Evolutionary conservation across 2,888 invertebrate genomes (phyloP).

Genomic region (Amblyteles armatorius): DNA sequence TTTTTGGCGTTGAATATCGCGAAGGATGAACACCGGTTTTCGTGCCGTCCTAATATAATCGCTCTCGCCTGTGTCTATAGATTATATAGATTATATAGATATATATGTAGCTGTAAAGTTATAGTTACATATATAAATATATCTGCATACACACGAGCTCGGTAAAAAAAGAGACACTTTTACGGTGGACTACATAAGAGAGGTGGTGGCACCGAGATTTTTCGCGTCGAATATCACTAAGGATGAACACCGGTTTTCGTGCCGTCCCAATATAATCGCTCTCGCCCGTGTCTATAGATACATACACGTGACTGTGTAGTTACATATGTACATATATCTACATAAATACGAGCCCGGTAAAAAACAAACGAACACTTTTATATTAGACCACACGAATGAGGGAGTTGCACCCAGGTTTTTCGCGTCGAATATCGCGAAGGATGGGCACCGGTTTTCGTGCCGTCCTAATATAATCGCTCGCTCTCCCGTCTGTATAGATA

Average conservation of each 20-base stretch:
- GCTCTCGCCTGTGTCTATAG: background rate
- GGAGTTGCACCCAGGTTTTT: background rate
- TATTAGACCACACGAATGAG: background rate
- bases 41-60: too few species aligned
- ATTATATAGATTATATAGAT: too few species aligned
- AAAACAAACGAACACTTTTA: background rate
- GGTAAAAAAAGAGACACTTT: too few species aligned
- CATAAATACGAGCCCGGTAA: too few species aligned
- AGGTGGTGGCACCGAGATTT: background rate
- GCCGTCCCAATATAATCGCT: slow-evolving; percentile 1
- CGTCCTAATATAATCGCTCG: background rate
- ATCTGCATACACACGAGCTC: too few species aligned
- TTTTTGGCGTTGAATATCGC: too few species aligned
- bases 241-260: slow-evolving; percentile 13
- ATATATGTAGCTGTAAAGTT: background rate
- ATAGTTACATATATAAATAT: too few species aligned
- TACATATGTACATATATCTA: background rate
- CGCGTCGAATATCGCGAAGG: background rate
- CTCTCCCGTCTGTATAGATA: background rate
- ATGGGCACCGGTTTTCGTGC: slow-evolving; percentile 12
- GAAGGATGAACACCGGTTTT: too few species aligned
- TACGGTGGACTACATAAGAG: background rate
- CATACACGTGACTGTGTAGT: background rate
- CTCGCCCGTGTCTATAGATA: background rate
- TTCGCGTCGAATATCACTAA: background rate